Evolutionary conservation across 2,113 vertebrate species (phyloP), one percentile per base, ranked within the genome.

Genomic region (Microcebus lehilahytsara): DNA sequence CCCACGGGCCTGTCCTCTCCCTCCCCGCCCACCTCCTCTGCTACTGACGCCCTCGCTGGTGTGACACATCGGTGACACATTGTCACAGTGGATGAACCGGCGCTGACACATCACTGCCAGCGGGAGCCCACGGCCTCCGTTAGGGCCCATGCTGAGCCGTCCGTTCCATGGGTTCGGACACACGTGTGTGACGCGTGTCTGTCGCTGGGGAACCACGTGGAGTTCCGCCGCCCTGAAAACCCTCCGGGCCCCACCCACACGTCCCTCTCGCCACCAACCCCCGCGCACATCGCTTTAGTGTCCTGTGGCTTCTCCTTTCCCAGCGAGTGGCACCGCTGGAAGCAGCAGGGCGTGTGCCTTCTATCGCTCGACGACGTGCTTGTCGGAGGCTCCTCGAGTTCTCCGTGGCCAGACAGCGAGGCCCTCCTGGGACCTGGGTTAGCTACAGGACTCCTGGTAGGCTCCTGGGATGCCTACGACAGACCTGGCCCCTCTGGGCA

Each of bases 311-410:
- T 5, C 17, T 53, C 56, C 72, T 53, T 34, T 17, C 34, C 58
- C 6, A 10, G 23, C 56, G 22, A 0, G 3, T 53, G 56, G 3
- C 1, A 11, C n/a, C 16, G 30, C 7, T 75, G 42, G 51, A 22
- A 2, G 5, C 1, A 0, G 5, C 1, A 0, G 0, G 3, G 25
- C 0, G 7, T 0, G 0, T 0, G 4, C 78, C 51, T 11, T 19
- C 40, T 25, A 4, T 42, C 67, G 9, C 67, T n/a, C 2, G 32
- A 22, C 42, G 3, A 6, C 0, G 0, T 6, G 37, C 27, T 19
- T 6, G 37, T 34, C 16, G 5, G 25, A 1, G 58, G 14, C 2
- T 19, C 42, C 22, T 40, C 19, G 9, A 4, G 13, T 1, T 51
- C 30, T 34, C 51, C 1, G 0, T 1, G 89, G 10, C n/a, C 8